Percentiles rank a stretch among this genome's conserved stretches.
Evolutionary conservation across 2,888 invertebrate genomes (phyloP).

Genomic region (Mythimna vitellina): DNA sequence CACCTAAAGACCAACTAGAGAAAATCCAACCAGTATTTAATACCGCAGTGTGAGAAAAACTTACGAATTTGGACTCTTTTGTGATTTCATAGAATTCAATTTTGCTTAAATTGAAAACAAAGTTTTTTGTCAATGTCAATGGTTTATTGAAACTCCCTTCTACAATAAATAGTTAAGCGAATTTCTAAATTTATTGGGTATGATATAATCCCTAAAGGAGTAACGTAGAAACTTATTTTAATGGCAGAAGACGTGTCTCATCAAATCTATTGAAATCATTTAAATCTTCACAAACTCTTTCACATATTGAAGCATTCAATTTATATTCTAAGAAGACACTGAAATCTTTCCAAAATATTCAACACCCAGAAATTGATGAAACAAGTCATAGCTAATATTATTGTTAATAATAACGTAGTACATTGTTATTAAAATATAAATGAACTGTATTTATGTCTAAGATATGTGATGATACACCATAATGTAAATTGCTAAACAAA

Average conservation of each 20-base stretch:
- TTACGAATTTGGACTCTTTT: slow-evolving; percentile 62
- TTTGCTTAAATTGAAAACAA: slow-evolving; percentile 87
- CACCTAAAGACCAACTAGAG: slow-evolving; percentile 89
- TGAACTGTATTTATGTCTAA: slow-evolving; percentile 65
- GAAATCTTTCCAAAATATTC: background rate
- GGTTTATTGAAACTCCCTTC: slow-evolving; percentile 79
- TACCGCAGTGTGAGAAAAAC: slow-evolving; percentile 86
- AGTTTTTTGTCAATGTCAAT: slow-evolving; percentile 68
- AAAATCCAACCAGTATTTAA: slow-evolving; percentile 70
- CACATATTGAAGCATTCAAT: background rate
- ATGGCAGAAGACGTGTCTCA: slow-evolving; percentile 54
- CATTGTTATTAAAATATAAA: slow-evolving; percentile 61
- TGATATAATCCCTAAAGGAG: slow-evolving; percentile 80
- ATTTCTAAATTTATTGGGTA: slow-evolving; percentile 90
- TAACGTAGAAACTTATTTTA: slow-evolving; percentile 76
- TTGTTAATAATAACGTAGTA: slow-evolving; percentile 58
- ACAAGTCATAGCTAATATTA: slow-evolving; percentile 44
- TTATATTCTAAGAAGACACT: slow-evolving; percentile 11
- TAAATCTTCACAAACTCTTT: background rate
- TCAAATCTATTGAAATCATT: slow-evolving; percentile 60
- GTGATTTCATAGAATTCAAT: slow-evolving; percentile 89
- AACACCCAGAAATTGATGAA: slow-evolving; percentile 52
- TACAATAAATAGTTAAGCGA: slow-evolving; percentile 82
- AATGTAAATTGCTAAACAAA: slow-evolving; percentile 58
- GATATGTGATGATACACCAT: slow-evolving; percentile 74